phyloP scores from a whole-genome alignment of 2,888 invertebrate genomes.

The Stenoptilia bipunctidactyla region DNA sequence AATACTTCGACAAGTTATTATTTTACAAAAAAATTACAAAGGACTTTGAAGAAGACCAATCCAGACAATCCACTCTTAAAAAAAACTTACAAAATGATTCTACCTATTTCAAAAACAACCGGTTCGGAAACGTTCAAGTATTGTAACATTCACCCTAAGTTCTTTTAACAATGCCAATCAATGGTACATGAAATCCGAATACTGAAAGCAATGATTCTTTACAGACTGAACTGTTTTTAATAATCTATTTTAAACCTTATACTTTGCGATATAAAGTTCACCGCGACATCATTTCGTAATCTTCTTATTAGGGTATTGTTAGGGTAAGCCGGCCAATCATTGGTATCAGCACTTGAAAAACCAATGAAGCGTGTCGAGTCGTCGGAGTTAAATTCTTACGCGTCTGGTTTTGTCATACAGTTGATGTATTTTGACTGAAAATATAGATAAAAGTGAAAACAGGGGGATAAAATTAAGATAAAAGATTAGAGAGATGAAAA shows the following conservation, averaged over 20 bases:
- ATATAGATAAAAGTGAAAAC: no score
- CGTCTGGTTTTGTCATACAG: slow-evolving; percentile 58
- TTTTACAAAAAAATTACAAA: no score
- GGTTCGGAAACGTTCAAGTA: slow-evolving; percentile 33
- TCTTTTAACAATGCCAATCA: slow-evolving; percentile 61
- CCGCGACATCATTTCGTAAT: slow-evolving; percentile 20
- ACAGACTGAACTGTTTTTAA: slow-evolving; percentile 13
- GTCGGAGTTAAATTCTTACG: slow-evolving; percentile 58
- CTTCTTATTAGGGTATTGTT: slow-evolving; percentile 36
- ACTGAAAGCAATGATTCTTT: slow-evolving; percentile 42
- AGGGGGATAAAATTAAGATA: no score
- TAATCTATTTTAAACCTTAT: slow-evolving; percentile 13
- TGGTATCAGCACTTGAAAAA: slow-evolving; percentile 61
- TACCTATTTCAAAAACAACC: slow-evolving; percentile 34
- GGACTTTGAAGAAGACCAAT: slow-evolving; percentile 1
- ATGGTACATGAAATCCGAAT: slow-evolving; percentile 60
- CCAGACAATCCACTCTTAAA: slow-evolving; percentile 7
- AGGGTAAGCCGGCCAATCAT: slow-evolving; percentile 62
- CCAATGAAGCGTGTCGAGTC: slow-evolving; percentile 61
- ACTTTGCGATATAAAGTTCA: slow-evolving; percentile 8
- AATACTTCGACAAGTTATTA: no score
- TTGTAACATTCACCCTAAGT: slow-evolving; percentile 28
- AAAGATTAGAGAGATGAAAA: no score
- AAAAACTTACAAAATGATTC: slow-evolving; percentile 44
- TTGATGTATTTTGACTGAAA: no score